Evolutionary conservation across 1,140 invertebrate species (phyloP), one percentile per base, ranked within the genome.

Genomic region (Colletes latitarsis): DNA sequence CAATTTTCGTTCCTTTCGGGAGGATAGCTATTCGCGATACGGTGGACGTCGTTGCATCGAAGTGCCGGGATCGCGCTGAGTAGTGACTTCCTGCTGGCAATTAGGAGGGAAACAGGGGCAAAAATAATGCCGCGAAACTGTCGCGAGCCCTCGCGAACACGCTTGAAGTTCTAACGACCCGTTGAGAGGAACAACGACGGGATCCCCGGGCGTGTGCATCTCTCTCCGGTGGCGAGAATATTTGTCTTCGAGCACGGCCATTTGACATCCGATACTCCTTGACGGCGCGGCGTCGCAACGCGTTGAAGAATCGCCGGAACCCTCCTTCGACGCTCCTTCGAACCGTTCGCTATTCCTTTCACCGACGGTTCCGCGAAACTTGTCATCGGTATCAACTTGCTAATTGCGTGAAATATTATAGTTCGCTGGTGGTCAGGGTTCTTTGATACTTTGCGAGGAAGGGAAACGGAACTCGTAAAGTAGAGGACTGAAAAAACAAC

Each of bases 211-310:
- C 14, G 66, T 14, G 21, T 12, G 83, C 84, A 78, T 73, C 78
- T 72, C 75, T 71, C 68, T 69, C 67, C 66, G 69, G 66, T 84
- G 82, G 66, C 78, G 78, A 69, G 87, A 87, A 81, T 87, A 91
- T 91, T 91, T 89, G 88, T 92, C 89, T 90, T 92, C 88, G 81
- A 83, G 82, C 79, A 83, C 72, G 66, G 84, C 85, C 86, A 88
- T 91, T 89, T 90, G 91, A 91, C 88, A 90, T 83, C 77, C 88
- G 88, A 92, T 91, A 89, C 80, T 83, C 82, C 64, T 73, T 86
- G 87, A 88, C 89, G 89, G 83, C 84, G 77, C 89, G 89, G 83
- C 84, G 77, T 85, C 81, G 82, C 81, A 83, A 71, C 74, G 82
- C 77, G 77, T 81, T 58, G 84, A 89, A 83, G 83, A 82, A 88